Base-by-base conservation (phyloP, 2,113 vertebrate genomes). In the Ctenomys sociabilis region DNA sequence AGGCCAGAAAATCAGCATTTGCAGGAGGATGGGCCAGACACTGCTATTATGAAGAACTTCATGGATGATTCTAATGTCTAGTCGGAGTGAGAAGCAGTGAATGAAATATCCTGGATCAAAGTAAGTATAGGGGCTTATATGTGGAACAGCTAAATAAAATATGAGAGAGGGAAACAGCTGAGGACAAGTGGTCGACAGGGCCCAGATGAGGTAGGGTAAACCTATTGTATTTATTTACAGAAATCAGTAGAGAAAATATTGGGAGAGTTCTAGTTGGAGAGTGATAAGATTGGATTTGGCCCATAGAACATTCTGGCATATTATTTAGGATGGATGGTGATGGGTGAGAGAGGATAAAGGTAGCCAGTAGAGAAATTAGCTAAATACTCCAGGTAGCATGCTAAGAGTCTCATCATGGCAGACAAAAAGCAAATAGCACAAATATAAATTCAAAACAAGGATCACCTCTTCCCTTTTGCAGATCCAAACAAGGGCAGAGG, bases 131-230 rank as follows among this genome's bases (percentile, higher is more conserved):
- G 30, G 66, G 12, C 43, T 86, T 35, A 49, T 8, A 10, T 30
- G 24, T n/a, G 57, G 37, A 68, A 17, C 52, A 54, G n/a, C 11
- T n/a, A 32, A 28, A 26, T 12, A 43, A 54, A 40, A 26, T 32
- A 7, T 0, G 8, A 22, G n/a, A 35, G 6, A 54, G 16, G 35
- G 57, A 52, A 10, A 40, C 26, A 3, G 37, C 12, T 5, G 35
- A 81, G 78, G 88, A 52, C n/a, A 45, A 75, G 83, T 54, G 37
- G 32, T 24, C 70, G 17, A 4, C 9, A 40, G 21, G 19, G 45
- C 40, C 35, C 37, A 30, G 22, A 43, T 32, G 57, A 40, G 11
- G 12, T 4, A 32, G 68, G 32, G 12, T 54, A 26, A 64, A 5
- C 11, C 24, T 32, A 90, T 52, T 24, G 57, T 8, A 43, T 37